Conservation (phyloP, 1,140 invertebrate genomes). For the Nasonia vitripennis region DNA sequence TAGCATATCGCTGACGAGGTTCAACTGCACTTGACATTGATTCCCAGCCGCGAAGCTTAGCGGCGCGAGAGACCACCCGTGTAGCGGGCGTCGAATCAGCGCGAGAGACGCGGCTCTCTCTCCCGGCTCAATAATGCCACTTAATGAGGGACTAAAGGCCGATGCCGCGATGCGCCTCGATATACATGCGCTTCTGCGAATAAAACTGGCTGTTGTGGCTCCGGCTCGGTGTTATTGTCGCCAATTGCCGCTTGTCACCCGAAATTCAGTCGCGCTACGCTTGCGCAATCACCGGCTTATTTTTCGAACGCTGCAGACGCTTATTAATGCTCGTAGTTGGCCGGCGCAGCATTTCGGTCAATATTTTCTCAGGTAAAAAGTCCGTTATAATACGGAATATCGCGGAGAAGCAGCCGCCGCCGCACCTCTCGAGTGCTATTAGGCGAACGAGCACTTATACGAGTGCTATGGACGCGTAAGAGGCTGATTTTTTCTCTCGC, state of each 20-base stretch:
- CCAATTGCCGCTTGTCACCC: constrained; percentile 22
- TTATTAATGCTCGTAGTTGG: no score
- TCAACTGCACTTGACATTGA: constrained; percentile 62
- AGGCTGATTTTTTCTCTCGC: not conserved
- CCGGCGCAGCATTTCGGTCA: not conserved
- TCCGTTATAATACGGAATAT: not conserved
- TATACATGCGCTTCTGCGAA: constrained; percentile 23
- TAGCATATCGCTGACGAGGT: constrained; percentile 57
- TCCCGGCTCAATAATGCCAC: constrained; percentile 33
- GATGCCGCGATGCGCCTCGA: constrained; percentile 1
- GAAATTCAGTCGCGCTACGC: not conserved
- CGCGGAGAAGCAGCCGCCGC: not conserved
- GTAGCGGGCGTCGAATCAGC: constrained; percentile 57
- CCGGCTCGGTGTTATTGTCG: not conserved
- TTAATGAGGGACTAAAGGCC: constrained; percentile 43
- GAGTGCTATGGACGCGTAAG: not conserved
- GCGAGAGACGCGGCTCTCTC: constrained; percentile 45
- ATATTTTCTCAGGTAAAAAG: constrained; percentile 35
- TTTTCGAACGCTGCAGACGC: no score
- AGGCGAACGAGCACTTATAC: not conserved
- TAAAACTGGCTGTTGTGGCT: not conserved
- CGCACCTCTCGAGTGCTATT: constrained; percentile 14
- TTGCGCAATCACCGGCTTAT: not conserved
- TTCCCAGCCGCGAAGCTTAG: constrained; percentile 30
- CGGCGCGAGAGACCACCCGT: constrained; percentile 62